Base-by-base conservation (phyloP, 2,888 invertebrate species). In the Timandra comae region DNA sequence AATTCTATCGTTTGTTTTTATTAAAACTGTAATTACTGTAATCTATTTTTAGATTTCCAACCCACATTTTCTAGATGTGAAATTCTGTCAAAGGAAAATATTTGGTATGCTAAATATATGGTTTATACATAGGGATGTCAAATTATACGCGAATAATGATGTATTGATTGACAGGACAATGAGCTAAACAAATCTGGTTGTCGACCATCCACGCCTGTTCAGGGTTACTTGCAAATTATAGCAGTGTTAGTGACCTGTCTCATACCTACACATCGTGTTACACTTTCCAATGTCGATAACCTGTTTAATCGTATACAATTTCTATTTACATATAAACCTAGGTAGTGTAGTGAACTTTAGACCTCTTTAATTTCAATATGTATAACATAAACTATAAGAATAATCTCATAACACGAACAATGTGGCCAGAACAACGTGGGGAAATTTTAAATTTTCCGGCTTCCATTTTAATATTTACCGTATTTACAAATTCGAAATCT, bases 141-240 rank as follows among this genome's bases (percentile, higher is more conserved):
- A 40, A 39, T 34, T 24, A 4, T 27, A 13, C 21, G 38, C 42
- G 30, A 36, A 42, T 48, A 47, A 51, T 50, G 56, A 55, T 29
- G 36, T 39, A 35, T 42, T 68, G 70, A 71, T 57, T 69, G 71
- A 67, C 71, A 63, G 48, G 33, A 77, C 77, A 77, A 79, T 77
- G 46, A 43, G 36, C 38, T 36, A 54, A 61, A 60, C 49, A 46
- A 56, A 54, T 56, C 38, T 49, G 38, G 41, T 56, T 55, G 48
- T 43, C 38, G 44, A 36, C 39, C 29, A 54, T 52, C 49, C 48
- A 63, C 64, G 59, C 63, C 61, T 47, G 34, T 43, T 49, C 41
- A 34, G 43, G 44, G 36, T 46, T 35, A 38, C 35, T 38, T 43
- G 35, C 35, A 40, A 29, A 45, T 41, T 43, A 40, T 34, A 41